Percentiles rank a stretch among this genome's conserved stretches.
phyloP scores from a whole-genome alignment of 2,113 vertebrate species.

The Ovis aries region DNA sequence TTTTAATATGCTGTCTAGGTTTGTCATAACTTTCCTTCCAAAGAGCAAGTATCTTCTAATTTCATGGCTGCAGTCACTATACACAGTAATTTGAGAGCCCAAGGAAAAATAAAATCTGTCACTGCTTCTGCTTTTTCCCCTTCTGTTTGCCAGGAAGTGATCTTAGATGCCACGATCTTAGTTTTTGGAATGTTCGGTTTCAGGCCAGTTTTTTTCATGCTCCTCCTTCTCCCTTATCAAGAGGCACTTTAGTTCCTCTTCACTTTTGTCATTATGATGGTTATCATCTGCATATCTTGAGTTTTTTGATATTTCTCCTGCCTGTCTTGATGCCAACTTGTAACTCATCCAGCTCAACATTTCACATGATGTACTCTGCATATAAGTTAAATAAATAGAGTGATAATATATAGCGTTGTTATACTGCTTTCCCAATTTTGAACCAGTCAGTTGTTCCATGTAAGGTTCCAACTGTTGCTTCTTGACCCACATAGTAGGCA shows the following conservation, averaged over 20 bases:
- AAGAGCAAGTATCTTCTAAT: background rate
- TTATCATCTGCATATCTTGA: background rate
- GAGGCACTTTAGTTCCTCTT: background rate
- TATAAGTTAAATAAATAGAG: background rate
- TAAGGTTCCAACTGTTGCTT: background rate
- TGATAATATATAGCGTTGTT: background rate
- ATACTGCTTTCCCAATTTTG: background rate
- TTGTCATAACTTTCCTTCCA: background rate
- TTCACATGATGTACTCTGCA: background rate
- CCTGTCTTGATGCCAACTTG: background rate
- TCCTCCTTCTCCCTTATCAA: background rate
- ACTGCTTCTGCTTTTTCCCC: background rate
- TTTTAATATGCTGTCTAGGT: background rate
- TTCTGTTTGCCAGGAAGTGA: background rate
- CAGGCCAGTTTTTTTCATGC: background rate
- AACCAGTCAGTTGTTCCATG: background rate
- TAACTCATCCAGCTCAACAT: background rate
- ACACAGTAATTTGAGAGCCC: background rate
- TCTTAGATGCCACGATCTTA: background rate
- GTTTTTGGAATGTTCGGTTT: background rate
- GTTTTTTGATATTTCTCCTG: background rate
- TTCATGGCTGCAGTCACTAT: background rate
- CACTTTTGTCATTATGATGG: background rate
- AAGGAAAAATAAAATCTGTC: background rate
- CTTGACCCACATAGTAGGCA: background rate